These are phyloP conservation scores for Ancistrus triradiatus DNA, from an alignment of 2,113 vertebrate species.

Conservation along the genomic window DNA sequence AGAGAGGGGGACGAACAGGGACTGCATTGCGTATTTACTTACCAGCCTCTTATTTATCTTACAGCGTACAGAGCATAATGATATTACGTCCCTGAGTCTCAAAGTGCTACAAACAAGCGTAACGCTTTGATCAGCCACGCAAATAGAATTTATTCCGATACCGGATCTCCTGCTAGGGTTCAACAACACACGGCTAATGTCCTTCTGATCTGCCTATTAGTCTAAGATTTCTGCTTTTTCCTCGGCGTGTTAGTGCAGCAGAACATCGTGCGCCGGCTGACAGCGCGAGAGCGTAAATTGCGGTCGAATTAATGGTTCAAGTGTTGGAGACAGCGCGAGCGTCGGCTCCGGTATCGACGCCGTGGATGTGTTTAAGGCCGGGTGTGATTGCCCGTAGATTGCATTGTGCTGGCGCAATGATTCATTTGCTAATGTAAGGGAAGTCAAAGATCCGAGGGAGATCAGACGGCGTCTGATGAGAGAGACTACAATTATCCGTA, in stretches of 20 bases:
- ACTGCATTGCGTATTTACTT: no score
- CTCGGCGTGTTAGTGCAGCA: conserved; percentile 15
- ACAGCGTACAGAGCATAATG: no score
- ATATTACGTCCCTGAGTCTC: conserved; percentile 1
- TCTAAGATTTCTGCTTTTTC: conserved; percentile 32
- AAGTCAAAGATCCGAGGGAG: conserved; percentile 45
- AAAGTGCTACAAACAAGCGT: conserved; percentile 1
- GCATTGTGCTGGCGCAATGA: conserved; percentile 11
- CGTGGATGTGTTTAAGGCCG: conserved; percentile 26
- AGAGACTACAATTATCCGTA: conserved; percentile 49
- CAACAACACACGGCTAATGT: conserved; percentile 31
- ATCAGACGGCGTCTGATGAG: conserved; percentile 48
- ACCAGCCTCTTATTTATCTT: no score
- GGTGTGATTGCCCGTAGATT: conserved; percentile 31
- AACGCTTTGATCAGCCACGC: conserved; percentile 32
- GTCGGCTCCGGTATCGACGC: no score
- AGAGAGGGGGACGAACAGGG: no score
- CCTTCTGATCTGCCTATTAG: conserved; percentile 26
- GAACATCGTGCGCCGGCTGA: conserved; percentile 30
- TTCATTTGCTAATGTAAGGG: conserved; percentile 43
- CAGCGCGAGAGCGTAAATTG: conserved; percentile 29
- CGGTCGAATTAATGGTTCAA: conserved; percentile 24
- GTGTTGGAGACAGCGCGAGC: no score
- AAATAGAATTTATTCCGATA: conserved; percentile 45
- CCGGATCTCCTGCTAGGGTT: conserved; percentile 37